Evolutionary conservation across 2,113 vertebrate species (phyloP), one percentile per base, ranked within the genome.

Genomic region (Bubo scandiacus): DNA sequence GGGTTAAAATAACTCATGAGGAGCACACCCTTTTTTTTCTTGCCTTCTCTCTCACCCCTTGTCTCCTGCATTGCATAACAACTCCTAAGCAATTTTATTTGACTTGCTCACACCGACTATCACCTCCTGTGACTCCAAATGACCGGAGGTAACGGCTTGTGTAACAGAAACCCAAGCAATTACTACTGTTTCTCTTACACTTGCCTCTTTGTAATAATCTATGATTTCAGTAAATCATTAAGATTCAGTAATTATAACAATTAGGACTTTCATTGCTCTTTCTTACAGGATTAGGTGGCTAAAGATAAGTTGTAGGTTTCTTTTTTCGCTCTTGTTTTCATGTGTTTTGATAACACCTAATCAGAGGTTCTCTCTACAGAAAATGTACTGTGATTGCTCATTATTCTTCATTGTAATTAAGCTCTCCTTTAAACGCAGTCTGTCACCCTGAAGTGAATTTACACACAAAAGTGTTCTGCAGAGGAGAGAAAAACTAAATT

Each of bases 1-100:
- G 88, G 85, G 66, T 96, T 97, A 96, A 94, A 97, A 74, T 92
- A 94, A 75, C 74, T 93, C 18, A 11, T 3, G 47, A 81, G 18
- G 34, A 87, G 38, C 94, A 92, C 95, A 80, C 92, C 94, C 47
- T 95, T 62, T 81, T 78, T n/a, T 66, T n/a, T 74, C 17, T 34
- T 84, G 71, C 74, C 77, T 89, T 78, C 59, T 90, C n/a, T 43
- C 57, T 95, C 77, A 90, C 52, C 27, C 51, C 81, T 74, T 45
- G 51, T 72, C 70, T 90, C 34, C 23, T 58, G 34, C 20, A 21
- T 88, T 96, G 78, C 91, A 14, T 94, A 95, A 96, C 71, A 89
- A 52, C 80, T 70, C 34, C 12, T 30, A 13, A 72, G 71, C 0
- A 0, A 71, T 95, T 95, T 52, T 58, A 25, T 85, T 93, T 79